phyloP scores from a whole-genome alignment of 92 coral and sea anemone species.

The Scolanthus callimorphus region DNA sequence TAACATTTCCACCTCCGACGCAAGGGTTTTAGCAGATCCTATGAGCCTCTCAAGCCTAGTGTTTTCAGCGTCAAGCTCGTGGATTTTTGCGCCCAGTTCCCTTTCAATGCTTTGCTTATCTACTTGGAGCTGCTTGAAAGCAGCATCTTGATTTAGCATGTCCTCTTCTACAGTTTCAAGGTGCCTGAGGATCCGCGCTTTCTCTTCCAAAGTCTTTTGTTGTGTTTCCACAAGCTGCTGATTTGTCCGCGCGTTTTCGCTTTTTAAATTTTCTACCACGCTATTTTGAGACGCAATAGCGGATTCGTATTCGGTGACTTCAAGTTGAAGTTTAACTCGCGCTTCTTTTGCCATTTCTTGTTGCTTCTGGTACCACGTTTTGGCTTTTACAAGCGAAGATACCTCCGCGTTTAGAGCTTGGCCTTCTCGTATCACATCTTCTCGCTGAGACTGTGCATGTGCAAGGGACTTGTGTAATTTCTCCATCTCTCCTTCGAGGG shows the following conservation, averaged over 20 bases:
- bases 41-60: slow-evolving; percentile 26
- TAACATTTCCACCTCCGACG: slow-evolving; percentile 44
- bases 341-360: slow-evolving; percentile 58
- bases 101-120: slow-evolving; percentile 55
- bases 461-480: slow-evolving; percentile 27
- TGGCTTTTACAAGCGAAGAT: slow-evolving; percentile 52
- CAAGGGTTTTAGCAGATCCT: slow-evolving; percentile 42
- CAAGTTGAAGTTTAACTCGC: slow-evolving; percentile 68
- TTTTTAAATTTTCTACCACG: slow-evolving; percentile 50
- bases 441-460: slow-evolving; percentile 34
- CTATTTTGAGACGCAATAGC: slow-evolving; percentile 46
- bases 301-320: slow-evolving; percentile 53
- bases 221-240: slow-evolving; percentile 64
- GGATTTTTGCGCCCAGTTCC: slow-evolving; percentile 39
- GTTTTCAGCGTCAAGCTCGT: slow-evolving; percentile 53
- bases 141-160: slow-evolving; percentile 46
- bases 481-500: slow-evolving; percentile 48
- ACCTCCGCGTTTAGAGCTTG: slow-evolving; percentile 49
- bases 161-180: slow-evolving; percentile 70
- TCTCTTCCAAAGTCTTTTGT: slow-evolving; percentile 76
- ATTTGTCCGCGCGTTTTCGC: slow-evolving; percentile 70
- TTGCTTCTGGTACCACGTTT: slow-evolving; percentile 72
- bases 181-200: slow-evolving; percentile 65
- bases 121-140: slow-evolving; percentile 43
- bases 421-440: slow-evolving; percentile 38